Evolutionary conservation across 2,888 invertebrate species (phyloP).

Genomic region (Troilus luridus): DNA sequence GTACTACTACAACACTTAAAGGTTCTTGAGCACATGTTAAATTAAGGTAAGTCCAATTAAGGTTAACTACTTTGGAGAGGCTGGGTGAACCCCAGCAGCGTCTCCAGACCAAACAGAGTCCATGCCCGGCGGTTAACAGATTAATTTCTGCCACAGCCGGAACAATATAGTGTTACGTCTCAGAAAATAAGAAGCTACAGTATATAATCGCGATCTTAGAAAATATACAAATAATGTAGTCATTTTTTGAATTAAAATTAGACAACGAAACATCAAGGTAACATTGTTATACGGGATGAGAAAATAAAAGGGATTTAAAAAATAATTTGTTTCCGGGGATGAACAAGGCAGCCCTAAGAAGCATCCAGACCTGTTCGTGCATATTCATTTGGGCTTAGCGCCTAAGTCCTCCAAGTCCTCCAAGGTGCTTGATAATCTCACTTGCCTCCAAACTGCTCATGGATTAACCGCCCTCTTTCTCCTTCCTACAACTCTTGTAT

Average conservation of each 20-base stretch:
- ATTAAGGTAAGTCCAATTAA: too few relatives aligned
- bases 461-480: slow-evolving; percentile 45
- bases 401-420: slow-evolving; percentile 32
- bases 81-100: too few relatives aligned
- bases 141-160: too few relatives aligned
- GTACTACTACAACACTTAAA: too few relatives aligned
- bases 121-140: too few relatives aligned
- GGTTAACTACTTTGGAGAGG: too few relatives aligned
- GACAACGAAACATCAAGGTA: background rate
- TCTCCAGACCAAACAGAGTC: too few relatives aligned
- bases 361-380: slow-evolving; percentile 30
- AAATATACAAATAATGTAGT: background rate
- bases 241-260: background rate
- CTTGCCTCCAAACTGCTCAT: slow-evolving; percentile 49
- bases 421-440: slow-evolving; percentile 45
- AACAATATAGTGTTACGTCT: background rate
- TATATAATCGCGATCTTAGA: background rate
- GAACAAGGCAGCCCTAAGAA: slow-evolving; percentile 29
- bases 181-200: background rate
- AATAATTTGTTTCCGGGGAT: slow-evolving; percentile 3
- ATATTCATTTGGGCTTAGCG: slow-evolving; percentile 44
- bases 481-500: slow-evolving; percentile 28
- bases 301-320: background rate
- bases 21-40: too few relatives aligned
- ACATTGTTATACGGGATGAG: background rate